Base-by-base conservation (phyloP, 2,797 vertebrate species). In the Acomys russatus region DNA sequence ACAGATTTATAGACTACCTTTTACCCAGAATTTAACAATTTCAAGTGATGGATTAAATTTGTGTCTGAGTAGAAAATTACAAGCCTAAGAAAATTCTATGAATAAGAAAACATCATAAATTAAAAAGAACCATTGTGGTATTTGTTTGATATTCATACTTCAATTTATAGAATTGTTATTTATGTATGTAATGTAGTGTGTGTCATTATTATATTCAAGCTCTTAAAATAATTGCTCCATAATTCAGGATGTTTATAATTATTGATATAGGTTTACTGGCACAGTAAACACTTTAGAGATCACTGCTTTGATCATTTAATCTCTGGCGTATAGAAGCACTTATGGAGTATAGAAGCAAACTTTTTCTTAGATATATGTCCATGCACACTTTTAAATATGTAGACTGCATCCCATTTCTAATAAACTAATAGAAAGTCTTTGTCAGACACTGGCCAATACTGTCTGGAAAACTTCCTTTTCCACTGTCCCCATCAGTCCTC, bases 231-330 rank as follows among this genome's bases (percentile, higher is more conserved):
- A 77, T 79, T 30, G 89, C 61, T 79, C 76, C 33, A 78, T 77
- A 56, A 73, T 79, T 93, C 73, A 73, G 15, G 4, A 80, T 56
- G 6, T 85, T 64, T 88, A 33, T 85, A 91, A 88, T 74, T 88
- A 94, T 78, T 94, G 9, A 95, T 73, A 59, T 1, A 33, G 83
- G 30, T 89, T 94, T 92, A 61, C 18, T 93, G 15, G 73, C 17
- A n/a, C 30, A 20, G 15, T 79, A 88, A 76, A 82, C 30, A 95
- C 33, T 88, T 76, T 66, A 83, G 12, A 25, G 51, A 82, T 0
- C 2, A 73, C 74, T 33, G 35, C 4, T 14, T 91, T 96, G 71
- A 61, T 91, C 51, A 91, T 71, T 97, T 77, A 93, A 95, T 77
- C 20, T 38, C 54, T n/a, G 28, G 70, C 44, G 20, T 14, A 9